These are phyloP conservation scores for Brachymystax lenok DNA, from an alignment of 2,797 vertebrate species.

Conservation along the genomic window DNA sequence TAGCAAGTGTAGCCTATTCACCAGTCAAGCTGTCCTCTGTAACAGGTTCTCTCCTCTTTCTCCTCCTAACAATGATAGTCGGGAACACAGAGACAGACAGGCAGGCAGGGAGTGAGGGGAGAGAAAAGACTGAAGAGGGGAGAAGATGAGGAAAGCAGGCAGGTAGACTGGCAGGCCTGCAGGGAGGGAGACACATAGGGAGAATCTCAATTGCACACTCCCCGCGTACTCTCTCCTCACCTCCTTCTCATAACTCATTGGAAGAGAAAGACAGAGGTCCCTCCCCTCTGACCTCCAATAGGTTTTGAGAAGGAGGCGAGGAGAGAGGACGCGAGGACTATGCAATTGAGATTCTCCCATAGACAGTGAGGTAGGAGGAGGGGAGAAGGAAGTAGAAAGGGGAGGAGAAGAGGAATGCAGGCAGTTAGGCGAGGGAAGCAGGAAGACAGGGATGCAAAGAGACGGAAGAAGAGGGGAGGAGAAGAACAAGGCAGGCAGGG, in stretches of 20 bases:
- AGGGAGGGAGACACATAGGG: background rate
- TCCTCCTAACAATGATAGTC: background rate
- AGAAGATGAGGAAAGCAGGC: background rate
- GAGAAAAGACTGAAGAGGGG: background rate
- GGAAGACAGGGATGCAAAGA: background rate
- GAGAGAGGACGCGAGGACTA: too few relatives aligned
- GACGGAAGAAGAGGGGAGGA: background rate
- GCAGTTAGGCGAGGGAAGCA: background rate
- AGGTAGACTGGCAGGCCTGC: background rate
- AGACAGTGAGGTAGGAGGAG: background rate
- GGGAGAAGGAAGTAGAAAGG: background rate
- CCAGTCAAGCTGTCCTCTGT: background rate
- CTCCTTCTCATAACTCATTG: too few relatives aligned
- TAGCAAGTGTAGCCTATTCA: background rate
- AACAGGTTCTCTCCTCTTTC: background rate
- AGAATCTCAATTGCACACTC: background rate
- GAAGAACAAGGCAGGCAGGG: background rate
- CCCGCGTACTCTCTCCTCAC: too few relatives aligned
- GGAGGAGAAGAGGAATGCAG: background rate
- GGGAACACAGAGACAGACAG: background rate
- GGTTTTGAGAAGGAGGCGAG: too few relatives aligned
- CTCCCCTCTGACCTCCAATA: too few relatives aligned
- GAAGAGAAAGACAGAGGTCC: too few relatives aligned
- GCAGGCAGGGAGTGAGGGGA: background rate
- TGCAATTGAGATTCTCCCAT: too few relatives aligned